Evolutionary conservation across 2,113 vertebrate genomes (phyloP), one percentile per base, ranked within the genome.

Genomic region (Todiramphus chloris): DNA sequence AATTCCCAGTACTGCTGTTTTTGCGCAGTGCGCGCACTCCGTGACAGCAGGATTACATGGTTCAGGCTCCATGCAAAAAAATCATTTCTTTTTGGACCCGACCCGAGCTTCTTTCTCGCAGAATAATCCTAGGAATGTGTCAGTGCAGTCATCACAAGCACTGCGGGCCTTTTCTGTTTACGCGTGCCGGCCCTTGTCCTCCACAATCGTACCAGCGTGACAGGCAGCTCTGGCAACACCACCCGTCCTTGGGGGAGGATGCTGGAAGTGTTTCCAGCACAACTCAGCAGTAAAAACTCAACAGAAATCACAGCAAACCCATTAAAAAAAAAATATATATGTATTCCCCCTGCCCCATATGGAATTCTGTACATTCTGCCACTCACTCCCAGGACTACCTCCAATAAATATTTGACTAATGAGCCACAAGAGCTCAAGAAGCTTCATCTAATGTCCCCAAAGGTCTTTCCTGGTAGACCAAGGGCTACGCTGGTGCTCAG

Each of bases 1-100:
- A 28, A 28, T 74, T 64, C 63, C 39, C 0, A 0, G 46, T 66
- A 6, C 20, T 0, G 0, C 16, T 51, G 14, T 3, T 14, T 1
- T 7, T 23, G n/a, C 6, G 0, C 18, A 7, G 43, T 33, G 24
- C 9, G 2, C 0, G 0, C 3, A 1, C n/a, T 24, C 31, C 2
- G 0, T 44, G 66, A 15, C 33, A 51, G 62, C 62, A 37, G 53
- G 16, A 8, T 75, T 33, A 17, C 5, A 0, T 5, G 37, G 7
- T 25, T 83, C 59, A 83, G 10, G 1, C 35, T 58, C 50, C 1
- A 1, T n/a, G 13, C 18, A 2, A 53, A 66, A n/a, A 35, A 17
- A 41, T 62, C 0, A 5, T 74, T 74, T 72, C 39, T 82, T n/a
- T 78, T n/a, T 44, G 48, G 63, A 16, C 9, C 13, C 0, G 0